Conservation (phyloP, 2,888 invertebrate species). For the Mesochorus sp. region DNA sequence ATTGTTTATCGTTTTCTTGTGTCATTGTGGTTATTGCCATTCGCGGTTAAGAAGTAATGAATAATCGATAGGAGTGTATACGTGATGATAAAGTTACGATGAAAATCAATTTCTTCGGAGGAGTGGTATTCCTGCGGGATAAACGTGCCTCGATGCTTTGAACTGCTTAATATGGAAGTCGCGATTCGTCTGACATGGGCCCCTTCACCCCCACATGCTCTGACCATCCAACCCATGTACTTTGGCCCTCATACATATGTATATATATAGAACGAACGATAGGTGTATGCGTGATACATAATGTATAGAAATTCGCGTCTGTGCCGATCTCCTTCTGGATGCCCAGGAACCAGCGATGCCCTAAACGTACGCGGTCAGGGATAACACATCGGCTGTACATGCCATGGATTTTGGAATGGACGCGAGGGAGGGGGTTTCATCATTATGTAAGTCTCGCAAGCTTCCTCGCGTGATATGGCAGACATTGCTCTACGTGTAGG, state of each 20-base stretch:
- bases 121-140: slow-evolving; percentile 18
- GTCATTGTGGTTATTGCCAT: too few relatives aligned
- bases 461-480: slow-evolving; percentile 33
- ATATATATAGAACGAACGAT: neutral
- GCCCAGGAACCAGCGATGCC: slow-evolving; percentile 58
- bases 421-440: slow-evolving; percentile 67
- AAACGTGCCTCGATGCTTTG: slow-evolving; percentile 18
- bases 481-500: neutral
- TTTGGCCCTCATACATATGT: slow-evolving; percentile 8
- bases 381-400: slow-evolving; percentile 74
- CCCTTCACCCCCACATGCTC: too few relatives aligned
- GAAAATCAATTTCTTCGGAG: slow-evolving; percentile 42
- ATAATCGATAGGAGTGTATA: slow-evolving; percentile 8
- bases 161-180: slow-evolving; percentile 73
- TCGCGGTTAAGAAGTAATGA: too few relatives aligned
- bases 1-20: too few relatives aligned
- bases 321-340: slow-evolving; percentile 38
- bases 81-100: neutral
- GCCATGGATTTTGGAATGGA: slow-evolving; percentile 69
- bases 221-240: slow-evolving; percentile 64
- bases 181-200: slow-evolving; percentile 62
- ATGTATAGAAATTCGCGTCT: neutral
- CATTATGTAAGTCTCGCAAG: slow-evolving; percentile 76
- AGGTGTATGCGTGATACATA: neutral
- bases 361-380: slow-evolving; percentile 46